These are phyloP conservation scores for Pardosa pseudoannulata DNA, from an alignment of 2,888 invertebrate species.

Conservation along the genomic window DNA sequence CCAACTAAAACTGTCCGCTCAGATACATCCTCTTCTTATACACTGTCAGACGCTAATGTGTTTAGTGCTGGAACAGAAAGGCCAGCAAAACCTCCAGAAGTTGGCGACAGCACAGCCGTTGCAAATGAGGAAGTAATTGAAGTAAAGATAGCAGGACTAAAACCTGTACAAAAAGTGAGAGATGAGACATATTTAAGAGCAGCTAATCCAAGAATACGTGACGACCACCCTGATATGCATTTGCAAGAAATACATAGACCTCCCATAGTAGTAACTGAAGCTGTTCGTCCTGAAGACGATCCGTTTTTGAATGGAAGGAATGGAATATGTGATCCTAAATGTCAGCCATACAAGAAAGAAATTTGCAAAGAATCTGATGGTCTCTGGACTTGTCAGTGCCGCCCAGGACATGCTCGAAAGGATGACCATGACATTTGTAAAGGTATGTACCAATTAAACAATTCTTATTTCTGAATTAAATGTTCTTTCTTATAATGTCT, in stretches of 20 bases:
- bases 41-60: slow-evolving; percentile 25
- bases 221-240: slow-evolving; percentile 31
- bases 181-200: slow-evolving; percentile 64
- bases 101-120: slow-evolving; percentile 58
- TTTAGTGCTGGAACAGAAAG: slow-evolving; percentile 67
- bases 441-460: no score
- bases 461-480: no score
- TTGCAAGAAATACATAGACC: slow-evolving; percentile 14
- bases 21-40: slow-evolving; percentile 15
- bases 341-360: slow-evolving; percentile 75
- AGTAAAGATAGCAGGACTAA: neutral
- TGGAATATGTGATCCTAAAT: slow-evolving; percentile 74
- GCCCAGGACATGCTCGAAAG: slow-evolving; percentile 75
- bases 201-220: slow-evolving; percentile 58
- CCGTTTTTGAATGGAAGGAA: slow-evolving; percentile 62
- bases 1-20: slow-evolving; percentile 40
- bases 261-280: slow-evolving; percentile 38
- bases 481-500: no score
- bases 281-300: slow-evolving; percentile 42
- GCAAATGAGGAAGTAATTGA: neutral
- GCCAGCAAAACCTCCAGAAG: slow-evolving; percentile 65
- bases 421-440: slow-evolving; percentile 74
- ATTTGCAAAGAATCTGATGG: slow-evolving; percentile 74
- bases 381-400: slow-evolving; percentile 74
- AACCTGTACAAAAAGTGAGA: slow-evolving; percentile 31